Evolutionary conservation across 2,113 vertebrate species (phyloP).

Genomic region (Heterocephalus glaber): DNA sequence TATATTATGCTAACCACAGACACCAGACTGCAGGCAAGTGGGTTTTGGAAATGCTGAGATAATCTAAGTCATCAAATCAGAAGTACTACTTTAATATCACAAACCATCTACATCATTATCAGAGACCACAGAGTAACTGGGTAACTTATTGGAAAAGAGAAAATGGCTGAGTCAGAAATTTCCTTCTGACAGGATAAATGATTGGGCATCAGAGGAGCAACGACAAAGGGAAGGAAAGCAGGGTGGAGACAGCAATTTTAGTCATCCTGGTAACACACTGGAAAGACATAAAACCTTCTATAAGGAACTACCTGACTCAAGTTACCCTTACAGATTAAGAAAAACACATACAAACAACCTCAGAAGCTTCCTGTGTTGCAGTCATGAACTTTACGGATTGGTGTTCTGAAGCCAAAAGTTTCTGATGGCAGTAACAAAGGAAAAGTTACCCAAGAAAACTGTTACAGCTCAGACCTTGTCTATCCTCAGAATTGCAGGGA

Average conservation of each 20-base stretch:
- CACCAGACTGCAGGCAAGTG: slow-evolving; percentile 55
- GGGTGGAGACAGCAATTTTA: neutral
- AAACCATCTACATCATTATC: slow-evolving; percentile 75
- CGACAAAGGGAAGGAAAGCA: neutral
- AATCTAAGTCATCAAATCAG: slow-evolving; percentile 63
- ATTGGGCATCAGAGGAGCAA: neutral
- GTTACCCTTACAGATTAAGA: neutral
- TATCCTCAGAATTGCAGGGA: slow-evolving; percentile 23
- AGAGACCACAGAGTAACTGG: slow-evolving; percentile 72
- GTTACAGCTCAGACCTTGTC: neutral
- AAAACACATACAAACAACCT: neutral
- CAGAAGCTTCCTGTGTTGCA: neutral
- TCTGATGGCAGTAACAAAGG: neutral
- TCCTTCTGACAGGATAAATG: slow-evolving; percentile 37
- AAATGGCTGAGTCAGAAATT: slow-evolving; percentile 70
- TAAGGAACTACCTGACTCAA: neutral
- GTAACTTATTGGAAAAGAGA: slow-evolving; percentile 61
- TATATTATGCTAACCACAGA: slow-evolving; percentile 66
- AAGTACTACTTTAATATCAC: slow-evolving; percentile 68
- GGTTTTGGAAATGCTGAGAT: slow-evolving; percentile 78
- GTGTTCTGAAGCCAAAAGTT: slow-evolving; percentile 5
- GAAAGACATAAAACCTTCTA: neutral
- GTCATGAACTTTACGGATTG: neutral
- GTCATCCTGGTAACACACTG: neutral
- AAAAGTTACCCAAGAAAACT: neutral